Evolutionary conservation across 1,140 invertebrate species (phyloP).

Genomic region (Catajapyx aquilonaris): DNA sequence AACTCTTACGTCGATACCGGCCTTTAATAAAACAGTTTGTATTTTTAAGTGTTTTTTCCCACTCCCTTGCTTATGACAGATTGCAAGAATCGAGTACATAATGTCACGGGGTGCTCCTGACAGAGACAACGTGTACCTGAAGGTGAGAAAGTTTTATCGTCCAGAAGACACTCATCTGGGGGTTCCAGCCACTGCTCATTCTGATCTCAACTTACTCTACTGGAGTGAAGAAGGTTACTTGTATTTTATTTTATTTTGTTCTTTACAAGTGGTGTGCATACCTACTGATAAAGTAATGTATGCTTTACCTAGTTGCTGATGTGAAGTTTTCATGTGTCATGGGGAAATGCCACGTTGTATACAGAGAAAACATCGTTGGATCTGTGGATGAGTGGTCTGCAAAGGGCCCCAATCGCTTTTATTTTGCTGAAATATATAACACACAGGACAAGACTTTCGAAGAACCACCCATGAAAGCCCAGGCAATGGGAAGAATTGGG

Average conservation of each 20-base stretch:
- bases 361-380: conserved; percentile 28
- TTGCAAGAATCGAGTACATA: no score
- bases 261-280: no score
- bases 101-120: no score
- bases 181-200: conserved; percentile 14
- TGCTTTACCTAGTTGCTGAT: no score
- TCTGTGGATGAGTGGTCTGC: conserved; percentile 36
- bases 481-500: conserved; percentile 30
- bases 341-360: conserved; percentile 40
- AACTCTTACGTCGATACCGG: no score
- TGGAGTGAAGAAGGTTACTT: conserved; percentile 27
- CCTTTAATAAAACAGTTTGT: no score
- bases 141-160: conserved; percentile 25
- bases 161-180: conserved; percentile 26
- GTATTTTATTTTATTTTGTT: no score
- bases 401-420: conserved; percentile 44
- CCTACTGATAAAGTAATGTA: no score
- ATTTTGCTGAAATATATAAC: conserved; percentile 50
- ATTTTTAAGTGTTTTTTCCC: no score
- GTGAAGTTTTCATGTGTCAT: conserved; percentile 28
- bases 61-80: no score
- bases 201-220: conserved; percentile 26
- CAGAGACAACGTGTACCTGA: no score
- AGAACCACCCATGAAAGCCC: conserved; percentile 36
- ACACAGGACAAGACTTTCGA: conserved; percentile 29